Evolutionary conservation across 2,888 invertebrate species (phyloP), one percentile per base, ranked within the genome.

Genomic region (Neocrepidodera transversa): DNA sequence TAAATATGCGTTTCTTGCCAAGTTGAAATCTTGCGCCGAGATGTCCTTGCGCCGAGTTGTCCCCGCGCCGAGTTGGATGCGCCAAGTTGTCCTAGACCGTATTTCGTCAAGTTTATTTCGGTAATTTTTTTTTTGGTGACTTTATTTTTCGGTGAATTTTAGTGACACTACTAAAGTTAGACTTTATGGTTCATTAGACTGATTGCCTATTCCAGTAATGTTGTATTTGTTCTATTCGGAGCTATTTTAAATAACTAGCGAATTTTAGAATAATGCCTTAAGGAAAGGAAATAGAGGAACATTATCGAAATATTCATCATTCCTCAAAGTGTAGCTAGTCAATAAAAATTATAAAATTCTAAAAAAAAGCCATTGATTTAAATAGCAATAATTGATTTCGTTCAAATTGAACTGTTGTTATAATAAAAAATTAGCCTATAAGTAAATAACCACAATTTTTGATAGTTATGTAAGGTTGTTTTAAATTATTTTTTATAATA

Each of bases 401-500:
- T 54, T 60, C 58, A 64, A 54, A 54, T 52, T 52, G 65, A 62
- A 59, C 60, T 52, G 60, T 64, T 64, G 61, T 66, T 64, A 67
- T 20, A 14, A 47, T 64, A 35, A 17, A 43, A 53, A 42, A 51
- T 47, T 60, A 35, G 17, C 26, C 30, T 36, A 10, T 45, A 58
- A 51, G 50, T 45, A 51, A 67, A 53, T 45, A 45, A 61, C 35
- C 59, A 59, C 62, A 42, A 65, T 69, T 69, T 68, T 69, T 69
- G 64, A 68, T 71, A 73, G 71, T 67, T 67, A 65, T 65, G 43
- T 69, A 71, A 72, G 69, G 57, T 71, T 71, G 69, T 69, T 71
- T 73, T 68, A 71, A 68, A 72, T 71, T 73, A 72, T 72, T 73
- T 72, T 72, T 73, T 73, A 71, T 71, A 68, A 70, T 70, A 62